Evolutionary conservation across 1,140 invertebrate species (phyloP), one percentile per base, ranked within the genome.

Genomic region (Drosophila pachea): DNA sequence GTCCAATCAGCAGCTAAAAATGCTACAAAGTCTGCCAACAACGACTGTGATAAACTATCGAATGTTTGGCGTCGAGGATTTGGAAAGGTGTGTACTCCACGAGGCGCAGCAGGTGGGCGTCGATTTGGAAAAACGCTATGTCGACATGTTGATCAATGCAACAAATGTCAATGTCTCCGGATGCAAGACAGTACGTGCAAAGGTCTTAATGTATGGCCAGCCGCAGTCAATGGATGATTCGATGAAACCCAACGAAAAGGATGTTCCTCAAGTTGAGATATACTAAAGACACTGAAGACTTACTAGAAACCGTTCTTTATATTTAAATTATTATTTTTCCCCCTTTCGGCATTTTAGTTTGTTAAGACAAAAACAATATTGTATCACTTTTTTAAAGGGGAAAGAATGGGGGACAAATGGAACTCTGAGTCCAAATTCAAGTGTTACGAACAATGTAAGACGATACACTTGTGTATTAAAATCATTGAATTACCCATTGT

Each of bases 151-250:
- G 6, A 9, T 70, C 7, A 49, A 40, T 5, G 43, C 63, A 0
- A 56, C 38, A 5, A 58, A 78, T 49, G 67, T 59, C 0, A 22
- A 29, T 0, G 11, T 48, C 0, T 71, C 76, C 0, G 79, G 79
- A 4, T 84, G 79, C 59, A 84, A 84, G 38, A 50, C 66, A 0
- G 61, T 83, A 6, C 63, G 58, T 16, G 29, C 78, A 47, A 84
- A 84, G 36, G 75, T 78, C 0, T 9, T 75, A 2, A 47, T 83
- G n/a, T 75, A 61, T 31, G 74, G 73, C 1, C 31, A 33, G 29
- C 48, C 48, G 12, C 4, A 22, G 22, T 14, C 11, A 22, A n/a
- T 3, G 5, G 22, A 31, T 22, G 4, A 49, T 11, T 0, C 29
- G 29, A 4, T 33, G 7, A 14, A 22, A 4, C 4, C 38, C 35